These are phyloP conservation scores for Heptranchias perlo DNA, from an alignment of 2,113 vertebrate species.

Conservation along the genomic window DNA sequence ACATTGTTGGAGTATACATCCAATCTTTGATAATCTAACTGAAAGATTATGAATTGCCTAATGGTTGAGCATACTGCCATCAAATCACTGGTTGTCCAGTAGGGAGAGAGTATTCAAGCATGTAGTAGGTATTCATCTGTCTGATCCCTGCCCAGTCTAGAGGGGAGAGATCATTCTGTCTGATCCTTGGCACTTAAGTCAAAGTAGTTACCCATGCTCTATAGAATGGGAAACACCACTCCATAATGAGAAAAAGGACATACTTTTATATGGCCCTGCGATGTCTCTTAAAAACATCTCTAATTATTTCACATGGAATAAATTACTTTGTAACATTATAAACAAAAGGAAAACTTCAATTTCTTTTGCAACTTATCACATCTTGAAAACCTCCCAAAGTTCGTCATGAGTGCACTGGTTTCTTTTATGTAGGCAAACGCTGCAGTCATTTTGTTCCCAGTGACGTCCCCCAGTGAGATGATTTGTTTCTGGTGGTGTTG, in stretches of 20 bases:
- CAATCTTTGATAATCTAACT: not conserved
- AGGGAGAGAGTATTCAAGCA: not conserved
- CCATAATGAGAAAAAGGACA: not conserved
- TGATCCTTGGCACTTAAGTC: not conserved
- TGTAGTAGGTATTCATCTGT: not conserved
- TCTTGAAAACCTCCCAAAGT: not conserved
- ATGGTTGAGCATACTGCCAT: too few species aligned
- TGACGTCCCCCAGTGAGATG: not conserved
- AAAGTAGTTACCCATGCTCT: not conserved
- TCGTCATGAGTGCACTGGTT: not conserved
- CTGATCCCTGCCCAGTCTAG: not conserved
- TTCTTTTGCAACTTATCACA: too few species aligned
- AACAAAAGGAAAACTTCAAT: not conserved
- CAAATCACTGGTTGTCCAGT: too few species aligned
- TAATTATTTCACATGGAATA: not conserved
- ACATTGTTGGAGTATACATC: not conserved
- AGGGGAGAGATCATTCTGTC: not conserved
- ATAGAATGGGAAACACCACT: not conserved
- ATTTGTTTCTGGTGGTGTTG: not conserved
- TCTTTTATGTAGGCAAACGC: not conserved
- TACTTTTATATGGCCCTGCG: too few species aligned
- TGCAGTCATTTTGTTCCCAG: not conserved
- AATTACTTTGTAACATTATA: not conserved
- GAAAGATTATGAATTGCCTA: not conserved
- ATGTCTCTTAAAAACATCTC: not conserved